Conservation (phyloP, 2,888 invertebrate species). For the Ametastegia equiseti region DNA sequence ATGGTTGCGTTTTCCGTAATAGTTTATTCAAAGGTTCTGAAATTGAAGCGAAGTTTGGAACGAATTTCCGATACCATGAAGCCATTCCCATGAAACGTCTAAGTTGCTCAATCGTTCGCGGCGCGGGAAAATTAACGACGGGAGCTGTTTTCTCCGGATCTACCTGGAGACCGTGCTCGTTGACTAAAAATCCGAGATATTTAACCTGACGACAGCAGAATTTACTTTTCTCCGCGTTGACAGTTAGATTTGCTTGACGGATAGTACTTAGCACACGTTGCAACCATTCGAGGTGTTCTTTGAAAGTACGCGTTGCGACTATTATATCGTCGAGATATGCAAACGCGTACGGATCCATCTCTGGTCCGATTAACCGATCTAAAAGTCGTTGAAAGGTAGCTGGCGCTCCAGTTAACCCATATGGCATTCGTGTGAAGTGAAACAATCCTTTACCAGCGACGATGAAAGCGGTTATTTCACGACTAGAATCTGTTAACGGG, state of each 20-base stretch:
- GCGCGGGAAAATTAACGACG: constrained; percentile 31
- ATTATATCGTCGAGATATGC: constrained; percentile 61
- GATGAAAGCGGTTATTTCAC: constrained; percentile 57
- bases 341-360: constrained; percentile 58
- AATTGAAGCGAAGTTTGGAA: neutral
- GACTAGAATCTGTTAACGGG: constrained; percentile 41
- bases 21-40: neutral
- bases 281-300: constrained; percentile 56
- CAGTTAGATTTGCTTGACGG: constrained; percentile 50
- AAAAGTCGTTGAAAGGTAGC: constrained; percentile 21
- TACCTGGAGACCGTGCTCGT: neutral
- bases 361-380: constrained; percentile 48
- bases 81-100: constrained; percentile 57
- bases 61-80: constrained; percentile 52
- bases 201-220: constrained; percentile 57
- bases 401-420: neutral
- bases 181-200: constrained; percentile 48
- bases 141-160: constrained; percentile 2
- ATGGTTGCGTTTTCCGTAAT: neutral
- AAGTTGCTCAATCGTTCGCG: constrained; percentile 52
- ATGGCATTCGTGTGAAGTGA: constrained; percentile 53
- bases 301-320: constrained; percentile 53
- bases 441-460: constrained; percentile 57
- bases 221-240: constrained; percentile 56
- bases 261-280: constrained; percentile 54